Percentiles rank a stretch among this genome's conserved stretches.
Conservation (phyloP, 2,888 invertebrate genomes). For the Argyresthia goedartella region DNA sequence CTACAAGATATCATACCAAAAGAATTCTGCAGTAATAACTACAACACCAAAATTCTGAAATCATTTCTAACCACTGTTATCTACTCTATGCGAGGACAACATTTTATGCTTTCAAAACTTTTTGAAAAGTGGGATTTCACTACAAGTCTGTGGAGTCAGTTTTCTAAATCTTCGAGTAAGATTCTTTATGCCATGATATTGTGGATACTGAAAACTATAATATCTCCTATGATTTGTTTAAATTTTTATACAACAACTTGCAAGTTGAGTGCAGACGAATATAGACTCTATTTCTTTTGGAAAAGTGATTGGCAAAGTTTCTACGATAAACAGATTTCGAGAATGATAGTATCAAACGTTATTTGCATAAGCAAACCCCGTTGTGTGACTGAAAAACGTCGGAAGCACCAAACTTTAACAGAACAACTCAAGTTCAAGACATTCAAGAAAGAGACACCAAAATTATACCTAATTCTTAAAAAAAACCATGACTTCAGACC, state of each 20-base stretch:
- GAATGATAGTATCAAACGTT: slow-evolving; percentile 35
- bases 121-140: slow-evolving; percentile 40
- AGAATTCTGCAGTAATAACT: slow-evolving; percentile 33
- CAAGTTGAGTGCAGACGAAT: slow-evolving; percentile 49
- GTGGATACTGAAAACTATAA: slow-evolving; percentile 42
- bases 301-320: slow-evolving; percentile 59
- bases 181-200: slow-evolving; percentile 26
- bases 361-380: slow-evolving; percentile 33
- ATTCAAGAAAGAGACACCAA: slow-evolving; percentile 39
- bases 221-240: slow-evolving; percentile 45
- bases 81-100: slow-evolving; percentile 51
- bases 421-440: slow-evolving; percentile 28
- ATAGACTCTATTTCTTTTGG: slow-evolving; percentile 53
- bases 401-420: slow-evolving; percentile 22
- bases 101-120: slow-evolving; percentile 27
- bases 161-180: slow-evolving; percentile 13
- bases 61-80: slow-evolving; percentile 30
- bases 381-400: slow-evolving; percentile 32
- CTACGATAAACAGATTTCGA: slow-evolving; percentile 43
- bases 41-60: slow-evolving; percentile 42
- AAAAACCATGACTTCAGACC: slow-evolving; percentile 43
- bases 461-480: slow-evolving; percentile 48
- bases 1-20: slow-evolving; percentile 40
- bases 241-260: slow-evolving; percentile 58
- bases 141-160: slow-evolving; percentile 28